Conservation (phyloP, 2,113 vertebrate genomes). For the Vimba vimba region DNA sequence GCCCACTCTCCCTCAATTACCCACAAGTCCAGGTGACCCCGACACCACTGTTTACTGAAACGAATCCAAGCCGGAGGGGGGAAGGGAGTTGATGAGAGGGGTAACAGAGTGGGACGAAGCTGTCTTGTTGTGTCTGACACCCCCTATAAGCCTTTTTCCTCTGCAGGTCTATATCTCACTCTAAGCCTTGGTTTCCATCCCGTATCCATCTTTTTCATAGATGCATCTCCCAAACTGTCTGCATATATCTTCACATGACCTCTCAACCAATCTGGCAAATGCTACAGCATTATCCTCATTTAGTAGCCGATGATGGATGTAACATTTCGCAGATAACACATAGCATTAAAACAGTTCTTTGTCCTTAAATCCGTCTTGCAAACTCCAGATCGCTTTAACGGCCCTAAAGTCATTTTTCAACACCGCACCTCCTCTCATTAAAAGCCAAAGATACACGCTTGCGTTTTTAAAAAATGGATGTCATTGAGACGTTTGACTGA, state of each 20-base stretch:
- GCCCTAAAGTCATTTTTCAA: conserved; percentile 82
- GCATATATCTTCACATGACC: conserved; percentile 7
- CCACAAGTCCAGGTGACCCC: conserved; percentile 84
- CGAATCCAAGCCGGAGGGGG: conserved; percentile 81
- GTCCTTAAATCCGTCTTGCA: conserved; percentile 64
- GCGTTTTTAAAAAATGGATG: conserved; percentile 98
- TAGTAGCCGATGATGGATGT: conserved; percentile 28
- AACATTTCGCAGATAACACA: neutral
- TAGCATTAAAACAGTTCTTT: conserved; percentile 25
- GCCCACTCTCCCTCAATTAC: conserved; percentile 87
- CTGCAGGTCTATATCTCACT: neutral
- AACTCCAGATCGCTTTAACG: conserved; percentile 77
- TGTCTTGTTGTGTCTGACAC: conserved; percentile 65
- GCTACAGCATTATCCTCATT: conserved; percentile 7
- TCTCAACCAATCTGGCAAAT: conserved; percentile 30
- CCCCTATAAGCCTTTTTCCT: conserved; percentile 63
- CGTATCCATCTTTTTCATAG: neutral
- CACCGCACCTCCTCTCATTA: conserved; percentile 87
- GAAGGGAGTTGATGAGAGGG: conserved; percentile 55
- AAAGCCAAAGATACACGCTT: conserved; percentile 85
- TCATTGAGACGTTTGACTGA: conserved; percentile 98
- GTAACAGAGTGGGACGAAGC: conserved; percentile 77
- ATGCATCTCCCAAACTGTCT: neutral
- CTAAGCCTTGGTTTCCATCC: neutral
- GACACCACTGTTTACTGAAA: conserved; percentile 82